These are phyloP conservation scores for Caenorhabditis tropicalis DNA, from an alignment of 1,140 invertebrate genomes.

Conservation along the genomic window DNA sequence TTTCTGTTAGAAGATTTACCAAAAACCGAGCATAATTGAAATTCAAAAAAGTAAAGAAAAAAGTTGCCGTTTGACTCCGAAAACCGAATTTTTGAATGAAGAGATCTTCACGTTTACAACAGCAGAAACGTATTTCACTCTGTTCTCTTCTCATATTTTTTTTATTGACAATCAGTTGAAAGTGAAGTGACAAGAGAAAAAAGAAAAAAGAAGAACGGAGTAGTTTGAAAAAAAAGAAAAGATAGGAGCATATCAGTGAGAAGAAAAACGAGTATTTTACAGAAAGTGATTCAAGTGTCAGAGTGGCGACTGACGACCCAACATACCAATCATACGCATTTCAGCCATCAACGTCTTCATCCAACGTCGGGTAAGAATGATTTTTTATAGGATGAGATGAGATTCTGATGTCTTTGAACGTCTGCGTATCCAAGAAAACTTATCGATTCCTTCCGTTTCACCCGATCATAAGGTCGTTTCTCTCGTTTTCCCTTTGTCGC, in stretches of 20 bases:
- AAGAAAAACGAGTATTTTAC: not conserved
- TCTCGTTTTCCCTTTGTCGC: not conserved
- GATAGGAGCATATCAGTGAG: not conserved
- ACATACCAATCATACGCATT: conserved; percentile 28
- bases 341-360: conserved; percentile 2
- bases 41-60: not conserved
- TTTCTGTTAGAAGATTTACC: too few relatives aligned
- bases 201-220: not conserved
- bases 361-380: not conserved
- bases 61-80: not conserved
- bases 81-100: not conserved
- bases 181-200: conserved; percentile 19
- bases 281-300: conserved; percentile 16
- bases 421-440: not conserved
- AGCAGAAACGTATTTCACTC: not conserved
- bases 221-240: not conserved
- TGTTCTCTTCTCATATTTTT: conserved; percentile 35
- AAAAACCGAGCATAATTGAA: too few relatives aligned
- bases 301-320: conserved; percentile 33
- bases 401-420: not conserved
- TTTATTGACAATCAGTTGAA: conserved; percentile 40
- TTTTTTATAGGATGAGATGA: not conserved
- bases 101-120: not conserved
- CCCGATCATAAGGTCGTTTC: conserved; percentile 34
- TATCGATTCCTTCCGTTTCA: not conserved